A percentile compares a stretch with the other conserved stretches of the same genome.
Evolutionary conservation across 2,113 vertebrate species (phyloP).

Genomic region (Sigmodon hispidus): DNA sequence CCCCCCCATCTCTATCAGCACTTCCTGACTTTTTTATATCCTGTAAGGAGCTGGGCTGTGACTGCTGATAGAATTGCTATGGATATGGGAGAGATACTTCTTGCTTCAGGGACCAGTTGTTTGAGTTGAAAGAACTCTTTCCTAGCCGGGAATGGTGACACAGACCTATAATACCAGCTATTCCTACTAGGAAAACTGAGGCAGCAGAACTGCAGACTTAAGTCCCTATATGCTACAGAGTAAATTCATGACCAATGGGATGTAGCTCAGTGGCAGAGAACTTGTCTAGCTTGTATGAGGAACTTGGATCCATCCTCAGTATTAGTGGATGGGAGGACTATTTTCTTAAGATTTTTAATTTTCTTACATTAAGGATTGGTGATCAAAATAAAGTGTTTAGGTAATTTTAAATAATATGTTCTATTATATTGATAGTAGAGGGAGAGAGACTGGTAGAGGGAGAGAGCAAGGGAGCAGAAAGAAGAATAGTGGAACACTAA

Average conservation of each 20-base stretch:
- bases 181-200: not conserved
- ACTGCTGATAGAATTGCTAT: not conserved
- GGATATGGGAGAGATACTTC: accelerated
- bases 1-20: constrained; percentile 53
- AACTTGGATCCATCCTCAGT: not conserved
- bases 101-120: too few species aligned
- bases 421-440: not conserved
- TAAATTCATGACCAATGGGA: not conserved
- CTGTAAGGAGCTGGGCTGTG: not conserved
- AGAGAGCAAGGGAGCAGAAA: not conserved
- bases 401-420: not conserved
- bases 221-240: not conserved
- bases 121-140: not conserved
- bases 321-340: too few species aligned
- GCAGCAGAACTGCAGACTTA: not conserved
- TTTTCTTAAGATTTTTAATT: not conserved
- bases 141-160: not conserved
- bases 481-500: not conserved
- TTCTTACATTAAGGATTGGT: not conserved
- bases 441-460: not conserved
- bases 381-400: not conserved
- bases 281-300: not conserved
- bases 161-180: not conserved
- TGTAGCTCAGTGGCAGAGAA: not conserved
- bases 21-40: not conserved